These are phyloP conservation scores for Periplaneta americana DNA, from an alignment of 1,140 invertebrate species.

Conservation along the genomic window DNA sequence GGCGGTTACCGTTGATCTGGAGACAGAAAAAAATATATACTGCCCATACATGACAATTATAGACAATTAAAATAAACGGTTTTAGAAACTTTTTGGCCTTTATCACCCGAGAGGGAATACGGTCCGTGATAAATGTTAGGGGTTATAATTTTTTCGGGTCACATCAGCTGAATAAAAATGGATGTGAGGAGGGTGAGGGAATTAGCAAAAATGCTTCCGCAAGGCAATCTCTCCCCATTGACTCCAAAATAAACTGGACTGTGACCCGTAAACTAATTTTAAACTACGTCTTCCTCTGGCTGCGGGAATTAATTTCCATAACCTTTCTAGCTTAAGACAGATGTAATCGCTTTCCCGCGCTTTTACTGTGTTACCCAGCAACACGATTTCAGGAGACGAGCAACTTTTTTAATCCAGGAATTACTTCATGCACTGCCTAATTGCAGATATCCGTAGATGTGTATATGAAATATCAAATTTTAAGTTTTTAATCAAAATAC, in stretches of 20 bases:
- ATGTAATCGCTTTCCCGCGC: neutral
- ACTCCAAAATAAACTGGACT: neutral
- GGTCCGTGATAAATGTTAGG: neutral
- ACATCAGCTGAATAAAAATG: neutral
- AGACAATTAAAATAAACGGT: neutral
- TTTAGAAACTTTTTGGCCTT: neutral
- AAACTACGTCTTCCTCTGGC: neutral
- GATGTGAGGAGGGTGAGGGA: too few species aligned
- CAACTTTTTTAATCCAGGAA: neutral
- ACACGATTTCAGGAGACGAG: neutral
- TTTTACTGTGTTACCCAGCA: neutral
- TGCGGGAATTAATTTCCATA: neutral
- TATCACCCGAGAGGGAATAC: neutral
- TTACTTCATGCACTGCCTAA: too few species aligned
- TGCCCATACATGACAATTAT: neutral
- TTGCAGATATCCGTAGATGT: too few species aligned
- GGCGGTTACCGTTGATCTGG: neutral
- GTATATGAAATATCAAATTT: too few species aligned
- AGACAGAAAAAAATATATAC: too few species aligned
- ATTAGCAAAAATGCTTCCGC: neutral
- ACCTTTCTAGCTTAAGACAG: neutral
- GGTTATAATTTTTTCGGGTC: neutral
- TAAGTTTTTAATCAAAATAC: too few species aligned
- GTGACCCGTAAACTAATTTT: neutral
- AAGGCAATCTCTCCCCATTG: neutral